These are phyloP conservation scores for Morinoia aosen DNA, from an alignment of 2,888 invertebrate species.

Conservation along the genomic window DNA sequence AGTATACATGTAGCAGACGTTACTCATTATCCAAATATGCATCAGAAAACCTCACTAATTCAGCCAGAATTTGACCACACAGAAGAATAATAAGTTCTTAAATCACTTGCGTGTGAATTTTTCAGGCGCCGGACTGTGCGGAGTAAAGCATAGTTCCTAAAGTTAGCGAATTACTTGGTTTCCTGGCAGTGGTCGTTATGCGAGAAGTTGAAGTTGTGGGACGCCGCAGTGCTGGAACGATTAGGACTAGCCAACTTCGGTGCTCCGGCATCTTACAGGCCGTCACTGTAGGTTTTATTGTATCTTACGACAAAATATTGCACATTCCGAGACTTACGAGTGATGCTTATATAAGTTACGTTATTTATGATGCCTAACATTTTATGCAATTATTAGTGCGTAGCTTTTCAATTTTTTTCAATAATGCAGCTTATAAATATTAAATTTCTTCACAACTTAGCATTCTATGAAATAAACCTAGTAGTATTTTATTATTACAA, in stretches of 20 bases:
- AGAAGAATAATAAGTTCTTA: neutral
- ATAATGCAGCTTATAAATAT: neutral
- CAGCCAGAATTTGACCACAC: neutral
- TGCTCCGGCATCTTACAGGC: slow-evolving; percentile 5
- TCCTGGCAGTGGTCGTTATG: neutral
- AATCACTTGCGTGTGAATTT: neutral
- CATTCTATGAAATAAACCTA: neutral
- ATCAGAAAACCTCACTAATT: neutral
- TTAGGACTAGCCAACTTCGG: neutral
- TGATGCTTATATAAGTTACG: neutral
- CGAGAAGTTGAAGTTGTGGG: neutral
- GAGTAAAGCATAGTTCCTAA: neutral
- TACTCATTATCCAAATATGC: neutral
- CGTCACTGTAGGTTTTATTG: neutral
- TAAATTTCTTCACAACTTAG: neutral
- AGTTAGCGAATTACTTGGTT: neutral
- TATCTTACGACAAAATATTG: neutral
- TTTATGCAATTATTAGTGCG: neutral
- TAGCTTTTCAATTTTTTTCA: neutral
- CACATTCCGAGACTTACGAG: neutral
- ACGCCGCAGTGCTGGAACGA: slow-evolving; percentile 26
- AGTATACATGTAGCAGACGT: neutral
- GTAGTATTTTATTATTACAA: neutral
- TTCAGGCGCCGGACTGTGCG: neutral
- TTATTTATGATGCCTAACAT: neutral